Conservation (phyloP, 92 coral and sea anemone genomes). For the Hydrozoanthus gracilis region DNA sequence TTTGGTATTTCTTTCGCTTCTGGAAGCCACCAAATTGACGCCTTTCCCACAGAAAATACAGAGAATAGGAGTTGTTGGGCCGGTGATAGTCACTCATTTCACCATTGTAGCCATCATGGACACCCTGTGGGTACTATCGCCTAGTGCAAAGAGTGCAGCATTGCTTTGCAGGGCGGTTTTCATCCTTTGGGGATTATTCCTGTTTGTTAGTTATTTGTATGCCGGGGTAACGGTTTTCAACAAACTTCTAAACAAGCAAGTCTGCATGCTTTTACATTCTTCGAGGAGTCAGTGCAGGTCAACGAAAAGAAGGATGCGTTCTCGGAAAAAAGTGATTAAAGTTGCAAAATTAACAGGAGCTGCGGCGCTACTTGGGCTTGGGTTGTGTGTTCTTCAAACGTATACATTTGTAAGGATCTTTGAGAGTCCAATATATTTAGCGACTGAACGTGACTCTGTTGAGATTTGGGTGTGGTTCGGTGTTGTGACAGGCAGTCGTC, state of each 20-base stretch:
- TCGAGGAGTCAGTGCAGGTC: background rate
- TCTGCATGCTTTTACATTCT: background rate
- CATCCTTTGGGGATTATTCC: conserved; percentile 26
- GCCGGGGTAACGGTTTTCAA: conserved; percentile 26
- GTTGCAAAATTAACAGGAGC: conserved; percentile 37
- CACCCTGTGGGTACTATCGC: background rate
- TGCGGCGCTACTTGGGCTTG: conserved; percentile 30
- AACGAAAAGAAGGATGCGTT: background rate
- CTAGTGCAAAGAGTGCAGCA: conserved; percentile 8
- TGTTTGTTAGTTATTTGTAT: conserved; percentile 30
- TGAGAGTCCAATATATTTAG: background rate
- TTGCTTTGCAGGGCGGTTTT: conserved; percentile 21
- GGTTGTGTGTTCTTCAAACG: conserved; percentile 18
- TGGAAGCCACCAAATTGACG: conserved; percentile 31
- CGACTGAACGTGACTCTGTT: conserved; percentile 6
- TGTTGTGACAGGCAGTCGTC: background rate
- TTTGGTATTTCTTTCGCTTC: conserved; percentile 32
- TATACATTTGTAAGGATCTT: conserved; percentile 24
- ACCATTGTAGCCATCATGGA: background rate
- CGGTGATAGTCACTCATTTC: conserved; percentile 1
- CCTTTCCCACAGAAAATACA: conserved; percentile 25
- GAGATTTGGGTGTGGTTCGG: conserved; percentile 41
- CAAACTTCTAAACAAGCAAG: background rate
- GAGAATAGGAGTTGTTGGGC: conserved; percentile 12
- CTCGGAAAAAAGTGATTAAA: conserved; percentile 16